phyloP scores from a whole-genome alignment of 92 coral and sea anemone genomes.

The Diadumene lineata region DNA sequence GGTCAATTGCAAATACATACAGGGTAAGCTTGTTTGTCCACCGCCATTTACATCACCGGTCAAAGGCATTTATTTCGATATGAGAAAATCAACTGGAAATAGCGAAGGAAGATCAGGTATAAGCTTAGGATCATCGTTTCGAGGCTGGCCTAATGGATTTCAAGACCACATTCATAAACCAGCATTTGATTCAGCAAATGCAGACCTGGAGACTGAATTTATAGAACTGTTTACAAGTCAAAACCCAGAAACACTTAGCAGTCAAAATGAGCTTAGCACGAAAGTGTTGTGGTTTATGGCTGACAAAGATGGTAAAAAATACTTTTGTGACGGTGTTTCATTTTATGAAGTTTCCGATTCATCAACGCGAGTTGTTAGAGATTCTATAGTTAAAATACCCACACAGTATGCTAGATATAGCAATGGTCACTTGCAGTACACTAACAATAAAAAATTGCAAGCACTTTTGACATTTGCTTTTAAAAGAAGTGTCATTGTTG shows the following conservation, averaged over 20 bases:
- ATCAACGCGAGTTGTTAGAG: not conserved
- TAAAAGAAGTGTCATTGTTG: conserved; percentile 7
- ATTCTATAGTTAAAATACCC: not conserved
- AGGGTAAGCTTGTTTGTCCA: not conserved
- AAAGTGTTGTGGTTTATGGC: conserved; percentile 25
- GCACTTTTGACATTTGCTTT: conserved; percentile 35
- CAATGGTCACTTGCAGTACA: conserved; percentile 7
- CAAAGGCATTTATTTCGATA: conserved; percentile 25
- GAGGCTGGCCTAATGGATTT: conserved; percentile 30
- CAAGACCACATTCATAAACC: conserved; percentile 12
- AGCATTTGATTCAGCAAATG: conserved; percentile 1
- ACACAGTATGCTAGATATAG: not conserved
- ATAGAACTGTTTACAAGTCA: not conserved
- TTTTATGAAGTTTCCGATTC: not conserved
- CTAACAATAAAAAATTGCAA: not conserved
- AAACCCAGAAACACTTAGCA: not conserved
- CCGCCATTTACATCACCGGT: conserved; percentile 4
- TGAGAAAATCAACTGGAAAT: too few species aligned
- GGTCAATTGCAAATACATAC: too few species aligned
- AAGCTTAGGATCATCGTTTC: conserved; percentile 23
- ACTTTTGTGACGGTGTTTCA: conserved; percentile 24
- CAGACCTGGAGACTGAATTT: not conserved
- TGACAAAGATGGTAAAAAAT: not conserved
- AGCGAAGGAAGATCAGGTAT: conserved; percentile 17
- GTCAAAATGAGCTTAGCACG: not conserved